Evolutionary conservation across 2,888 invertebrate species (phyloP).

Genomic region (Phania funesta): DNA sequence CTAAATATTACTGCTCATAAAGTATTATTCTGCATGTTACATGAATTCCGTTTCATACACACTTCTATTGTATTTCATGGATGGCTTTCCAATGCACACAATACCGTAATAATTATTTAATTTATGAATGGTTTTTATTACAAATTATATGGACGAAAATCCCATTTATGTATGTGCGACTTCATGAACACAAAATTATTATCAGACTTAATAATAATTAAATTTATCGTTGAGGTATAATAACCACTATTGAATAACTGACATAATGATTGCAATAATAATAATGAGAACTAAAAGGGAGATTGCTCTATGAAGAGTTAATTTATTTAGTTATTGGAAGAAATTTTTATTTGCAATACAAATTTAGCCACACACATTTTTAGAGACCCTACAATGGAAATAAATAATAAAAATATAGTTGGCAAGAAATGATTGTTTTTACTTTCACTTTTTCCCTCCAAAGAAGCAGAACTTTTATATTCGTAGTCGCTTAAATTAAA

Average conservation of each 20-base stretch:
- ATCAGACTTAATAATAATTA: conserved; percentile 5
- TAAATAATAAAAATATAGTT: no score
- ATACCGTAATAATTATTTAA: neutral
- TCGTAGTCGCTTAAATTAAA: no score
- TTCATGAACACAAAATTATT: neutral
- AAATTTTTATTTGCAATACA: neutral
- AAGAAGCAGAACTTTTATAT: no score
- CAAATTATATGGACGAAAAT: neutral
- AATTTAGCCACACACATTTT: neutral
- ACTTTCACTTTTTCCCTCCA: no score
- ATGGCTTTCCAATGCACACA: neutral
- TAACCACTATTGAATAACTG: conserved; percentile 7
- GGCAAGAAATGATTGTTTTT: no score
- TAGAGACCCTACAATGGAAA: neutral
- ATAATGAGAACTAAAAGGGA: neutral
- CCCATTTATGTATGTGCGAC: neutral
- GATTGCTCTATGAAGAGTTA: neutral
- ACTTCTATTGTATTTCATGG: neutral
- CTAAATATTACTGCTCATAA: neutral
- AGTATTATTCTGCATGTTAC: neutral
- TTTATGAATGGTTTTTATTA: conserved; percentile 14
- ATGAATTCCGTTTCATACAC: neutral
- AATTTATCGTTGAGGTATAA: neutral
- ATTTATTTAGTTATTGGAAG: neutral
- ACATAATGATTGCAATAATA: neutral